Percentiles rank a stretch among this genome's conserved stretches.
Conservation (phyloP, 1,140 invertebrate genomes). For the Caerostris darwini region DNA sequence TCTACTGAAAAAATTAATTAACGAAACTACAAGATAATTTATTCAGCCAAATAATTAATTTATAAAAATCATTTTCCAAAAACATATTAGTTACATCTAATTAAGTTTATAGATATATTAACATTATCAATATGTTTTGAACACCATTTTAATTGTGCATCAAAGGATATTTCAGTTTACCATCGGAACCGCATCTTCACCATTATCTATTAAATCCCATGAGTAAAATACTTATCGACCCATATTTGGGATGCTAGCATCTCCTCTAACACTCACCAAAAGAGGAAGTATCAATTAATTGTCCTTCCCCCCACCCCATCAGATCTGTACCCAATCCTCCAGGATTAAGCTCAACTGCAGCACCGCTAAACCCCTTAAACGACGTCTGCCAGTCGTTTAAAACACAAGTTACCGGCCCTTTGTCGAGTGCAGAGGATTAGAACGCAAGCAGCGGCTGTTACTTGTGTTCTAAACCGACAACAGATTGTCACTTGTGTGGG, state of each 20-base stretch:
- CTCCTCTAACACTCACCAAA: neutral
- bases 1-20: no score
- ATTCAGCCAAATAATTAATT: no score
- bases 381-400: neutral
- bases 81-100: no score
- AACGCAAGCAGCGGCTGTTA: neutral
- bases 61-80: no score
- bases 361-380: neutral
- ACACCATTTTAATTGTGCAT: no score
- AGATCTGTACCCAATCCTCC: neutral
- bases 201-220: no score
- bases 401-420: neutral
- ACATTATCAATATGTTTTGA: no score
- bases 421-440: neutral
- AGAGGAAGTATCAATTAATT: neutral
- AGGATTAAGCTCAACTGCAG: neutral
- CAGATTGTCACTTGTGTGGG: conserved; percentile 13
- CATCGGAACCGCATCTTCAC: no score
- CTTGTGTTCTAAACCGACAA: neutral
- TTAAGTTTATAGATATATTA: no score
- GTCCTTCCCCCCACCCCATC: neutral
- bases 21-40: no score
- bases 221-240: neutral
- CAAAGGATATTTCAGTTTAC: no score
- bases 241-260: neutral